These are phyloP conservation scores for Irena cyanogastra DNA, from an alignment of 2,113 vertebrate species.

Conservation along the genomic window DNA sequence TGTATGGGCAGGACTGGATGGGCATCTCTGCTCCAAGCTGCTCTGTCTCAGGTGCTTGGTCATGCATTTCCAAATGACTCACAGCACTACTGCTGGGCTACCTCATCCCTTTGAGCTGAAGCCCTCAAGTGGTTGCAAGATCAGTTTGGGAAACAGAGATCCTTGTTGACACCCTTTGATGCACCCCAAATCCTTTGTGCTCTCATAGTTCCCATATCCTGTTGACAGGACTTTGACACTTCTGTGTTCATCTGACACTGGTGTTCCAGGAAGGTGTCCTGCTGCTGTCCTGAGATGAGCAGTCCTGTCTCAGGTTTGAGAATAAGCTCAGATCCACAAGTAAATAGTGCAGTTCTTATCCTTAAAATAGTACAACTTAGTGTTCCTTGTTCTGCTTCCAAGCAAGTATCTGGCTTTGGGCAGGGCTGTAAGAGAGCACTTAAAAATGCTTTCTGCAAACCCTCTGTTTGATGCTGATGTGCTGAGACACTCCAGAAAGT, in stretches of 20 bases:
- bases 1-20: not conserved
- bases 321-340: not conserved
- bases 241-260: accelerated
- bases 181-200: not conserved
- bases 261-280: not conserved
- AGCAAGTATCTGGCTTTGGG: not conserved
- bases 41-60: not conserved
- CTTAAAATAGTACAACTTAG: not conserved
- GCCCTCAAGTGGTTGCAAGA: accelerated
- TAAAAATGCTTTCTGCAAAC: not conserved
- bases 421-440: not conserved
- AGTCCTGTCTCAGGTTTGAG: not conserved
- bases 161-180: not conserved
- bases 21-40: not conserved
- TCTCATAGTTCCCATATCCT: not conserved
- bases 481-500: not conserved
- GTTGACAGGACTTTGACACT: not conserved
- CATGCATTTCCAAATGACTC: not conserved
- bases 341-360: not conserved
- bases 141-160: not conserved
- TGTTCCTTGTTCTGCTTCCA: not conserved
- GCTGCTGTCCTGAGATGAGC: not conserved
- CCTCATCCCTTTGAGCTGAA: not conserved
- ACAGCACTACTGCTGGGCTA: not conserved
- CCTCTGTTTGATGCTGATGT: not conserved